Conservation (phyloP, 2,113 vertebrate genomes). For the human (Homo sapiens) region GRCh38 chr2:72904501-72905000, state of each 20-base stretch:
- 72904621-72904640: slow-evolving; percentile 79
- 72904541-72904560: slow-evolving; percentile 75
- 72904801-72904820: neutral
- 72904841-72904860: neutral
- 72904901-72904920: slow-evolving; percentile 13
- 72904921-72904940: neutral
- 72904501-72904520: slow-evolving; percentile 77
- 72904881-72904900: neutral
- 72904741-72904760: neutral
- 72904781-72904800: neutral
- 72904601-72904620: slow-evolving; percentile 77
- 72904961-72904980: neutral
- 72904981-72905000: neutral
- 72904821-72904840: neutral
- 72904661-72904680: slow-evolving; percentile 69
- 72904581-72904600: slow-evolving; percentile 79
- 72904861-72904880: neutral
- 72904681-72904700: slow-evolving; percentile 39
- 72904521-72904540: slow-evolving; percentile 77
- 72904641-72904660: slow-evolving; percentile 75
- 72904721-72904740: neutral
- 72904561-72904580: slow-evolving; percentile 74
- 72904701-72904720: slow-evolving; percentile 23
- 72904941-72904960: neutral
- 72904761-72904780: neutral